Conservation (phyloP, 1,140 invertebrate species). For the Drosophila auraria region DNA sequence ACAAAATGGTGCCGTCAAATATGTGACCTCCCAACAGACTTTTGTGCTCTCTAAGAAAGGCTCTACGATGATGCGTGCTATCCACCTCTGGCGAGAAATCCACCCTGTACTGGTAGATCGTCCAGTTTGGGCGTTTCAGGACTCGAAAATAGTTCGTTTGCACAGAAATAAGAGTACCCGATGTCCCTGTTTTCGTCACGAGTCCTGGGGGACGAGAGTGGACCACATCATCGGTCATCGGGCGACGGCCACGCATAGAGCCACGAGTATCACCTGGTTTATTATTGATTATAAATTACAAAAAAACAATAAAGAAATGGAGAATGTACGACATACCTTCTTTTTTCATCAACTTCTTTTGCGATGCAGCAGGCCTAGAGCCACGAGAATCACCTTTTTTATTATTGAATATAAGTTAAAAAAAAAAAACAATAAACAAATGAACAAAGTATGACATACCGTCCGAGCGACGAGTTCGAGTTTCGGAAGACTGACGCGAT, state of each 20-base stretch:
- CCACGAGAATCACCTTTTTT: too few species aligned
- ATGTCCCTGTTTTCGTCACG: conserved; percentile 44
- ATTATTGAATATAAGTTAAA: too few species aligned
- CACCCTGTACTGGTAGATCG: conserved; percentile 93
- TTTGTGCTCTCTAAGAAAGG: conserved; percentile 55
- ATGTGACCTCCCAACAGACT: conserved; percentile 82
- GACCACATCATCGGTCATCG: conserved; percentile 54
- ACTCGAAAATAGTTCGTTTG: conserved; percentile 92
- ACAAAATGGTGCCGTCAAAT: conserved; percentile 86
- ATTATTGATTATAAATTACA: too few species aligned
- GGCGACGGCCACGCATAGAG: conserved; percentile 55
- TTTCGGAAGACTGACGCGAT: too few species aligned
- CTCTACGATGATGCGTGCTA: conserved; percentile 55
- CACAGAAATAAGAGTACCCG: conserved; percentile 78
- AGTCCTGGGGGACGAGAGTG: conserved; percentile 53
- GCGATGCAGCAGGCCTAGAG: too few species aligned
- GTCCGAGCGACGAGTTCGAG: too few species aligned
- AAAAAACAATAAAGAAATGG: too few species aligned
- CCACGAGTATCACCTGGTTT: too few species aligned
- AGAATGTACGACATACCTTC: too few species aligned
- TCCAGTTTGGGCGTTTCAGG: conserved; percentile 89
- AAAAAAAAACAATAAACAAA: too few species aligned
- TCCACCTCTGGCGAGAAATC: conserved; percentile 89
- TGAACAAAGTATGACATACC: too few species aligned
- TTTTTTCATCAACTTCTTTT: too few species aligned